Conservation (phyloP, 2,888 invertebrate species). For the Enoplolaimus lenunculus region DNA sequence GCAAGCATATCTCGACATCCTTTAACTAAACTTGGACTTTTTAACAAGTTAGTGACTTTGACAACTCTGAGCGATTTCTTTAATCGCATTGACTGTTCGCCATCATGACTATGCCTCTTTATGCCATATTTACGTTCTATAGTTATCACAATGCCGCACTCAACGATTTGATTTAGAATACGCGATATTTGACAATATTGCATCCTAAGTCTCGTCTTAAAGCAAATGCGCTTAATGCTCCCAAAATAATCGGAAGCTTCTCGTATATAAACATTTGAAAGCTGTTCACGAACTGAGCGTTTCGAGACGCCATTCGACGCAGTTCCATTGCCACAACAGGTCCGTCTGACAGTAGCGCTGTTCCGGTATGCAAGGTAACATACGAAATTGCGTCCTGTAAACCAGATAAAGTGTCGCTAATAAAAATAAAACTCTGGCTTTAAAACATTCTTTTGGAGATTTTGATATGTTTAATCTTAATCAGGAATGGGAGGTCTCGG, state of each 20-base stretch:
- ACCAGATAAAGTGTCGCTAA: no score
- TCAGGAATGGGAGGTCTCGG: no score
- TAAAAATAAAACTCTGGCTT: no score
- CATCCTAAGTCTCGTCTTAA: not conserved
- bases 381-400: not conserved
- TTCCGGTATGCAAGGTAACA: not conserved
- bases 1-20: not conserved
- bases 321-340: not conserved
- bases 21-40: not conserved
- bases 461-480: no score
- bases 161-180: not conserved
- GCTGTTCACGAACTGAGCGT: not conserved
- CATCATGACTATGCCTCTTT: not conserved
- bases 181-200: not conserved
- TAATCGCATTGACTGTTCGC: not conserved
- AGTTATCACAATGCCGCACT: not conserved
- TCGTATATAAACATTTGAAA: not conserved
- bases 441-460: no score
- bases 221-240: not conserved
- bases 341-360: not conserved
- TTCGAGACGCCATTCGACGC: not conserved
- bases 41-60: not conserved
- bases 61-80: not conserved
- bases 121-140: not conserved
- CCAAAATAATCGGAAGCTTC: not conserved